Percentiles rank a stretch among this genome's conserved stretches.
phyloP scores from a whole-genome alignment of 2,888 invertebrate genomes.

The Trilocha varians region DNA sequence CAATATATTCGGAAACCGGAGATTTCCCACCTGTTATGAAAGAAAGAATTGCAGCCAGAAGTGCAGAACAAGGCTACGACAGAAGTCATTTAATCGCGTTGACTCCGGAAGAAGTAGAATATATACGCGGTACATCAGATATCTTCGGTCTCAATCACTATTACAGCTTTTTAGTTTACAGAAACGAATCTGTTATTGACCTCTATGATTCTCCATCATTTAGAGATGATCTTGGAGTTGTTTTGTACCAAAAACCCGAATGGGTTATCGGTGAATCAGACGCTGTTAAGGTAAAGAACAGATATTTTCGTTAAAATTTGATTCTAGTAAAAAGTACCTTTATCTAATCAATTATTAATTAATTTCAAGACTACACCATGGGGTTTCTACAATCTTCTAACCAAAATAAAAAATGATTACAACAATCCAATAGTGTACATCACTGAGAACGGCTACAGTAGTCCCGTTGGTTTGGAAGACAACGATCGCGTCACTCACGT shows the following conservation, averaged over 20 bases:
- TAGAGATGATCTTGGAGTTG: conserved; percentile 23
- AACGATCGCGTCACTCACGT: conserved; percentile 42
- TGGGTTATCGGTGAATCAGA: conserved; percentile 9
- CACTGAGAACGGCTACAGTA: conserved; percentile 69
- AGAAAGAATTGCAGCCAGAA: conserved; percentile 66
- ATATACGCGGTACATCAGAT: conserved; percentile 73
- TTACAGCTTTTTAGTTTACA: conserved; percentile 55
- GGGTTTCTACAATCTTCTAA: conserved; percentile 69
- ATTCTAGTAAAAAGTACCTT: background rate
- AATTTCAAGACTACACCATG: conserved; percentile 54
- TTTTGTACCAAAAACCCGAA: conserved; percentile 11
- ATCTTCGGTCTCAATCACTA: conserved; percentile 83
- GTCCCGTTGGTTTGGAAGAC: conserved; percentile 40
- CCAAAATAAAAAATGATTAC: conserved; percentile 53
- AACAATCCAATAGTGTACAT: conserved; percentile 67
- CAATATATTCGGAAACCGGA: conserved; percentile 73
- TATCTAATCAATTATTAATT: background rate
- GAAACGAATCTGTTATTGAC: conserved; percentile 24
- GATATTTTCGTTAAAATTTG: too few relatives aligned
- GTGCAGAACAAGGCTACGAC: conserved; percentile 68
- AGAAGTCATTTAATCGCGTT: conserved; percentile 74
- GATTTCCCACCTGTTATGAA: conserved; percentile 76
- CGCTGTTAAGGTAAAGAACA: conserved; percentile 1
- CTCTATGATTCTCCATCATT: conserved; percentile 23
- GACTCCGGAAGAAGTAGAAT: conserved; percentile 71